phyloP scores from a whole-genome alignment of 2,888 invertebrate species.

The Campaea margaritaria region DNA sequence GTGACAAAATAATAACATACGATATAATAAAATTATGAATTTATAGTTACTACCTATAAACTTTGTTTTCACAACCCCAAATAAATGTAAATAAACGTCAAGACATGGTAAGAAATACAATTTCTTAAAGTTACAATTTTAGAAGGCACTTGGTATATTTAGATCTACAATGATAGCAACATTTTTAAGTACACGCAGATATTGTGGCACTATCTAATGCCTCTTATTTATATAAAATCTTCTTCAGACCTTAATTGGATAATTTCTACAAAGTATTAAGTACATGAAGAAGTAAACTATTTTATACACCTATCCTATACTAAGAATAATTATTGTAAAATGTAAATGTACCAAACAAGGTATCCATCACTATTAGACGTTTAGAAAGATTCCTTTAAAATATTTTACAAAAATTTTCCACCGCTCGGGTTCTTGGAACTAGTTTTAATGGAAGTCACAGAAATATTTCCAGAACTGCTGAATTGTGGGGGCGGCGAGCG shows the following conservation, averaged over 20 bases:
- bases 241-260: background rate
- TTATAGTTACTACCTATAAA: constrained; percentile 5
- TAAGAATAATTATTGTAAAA: constrained; percentile 39
- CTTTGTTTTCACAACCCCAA: constrained; percentile 36
- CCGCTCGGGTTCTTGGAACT: constrained; percentile 85
- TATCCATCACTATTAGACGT: constrained; percentile 33
- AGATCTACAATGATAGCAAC: background rate
- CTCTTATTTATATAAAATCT: constrained; percentile 9
- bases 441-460: constrained; percentile 87
- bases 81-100: background rate
- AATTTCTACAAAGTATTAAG: constrained; percentile 12
- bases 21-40: constrained; percentile 8
- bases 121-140: background rate
- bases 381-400: too few species aligned
- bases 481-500: constrained; percentile 72
- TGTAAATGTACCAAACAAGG: constrained; percentile 40
- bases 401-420: constrained; percentile 65
- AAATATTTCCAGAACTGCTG: constrained; percentile 78
- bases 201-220: background rate
- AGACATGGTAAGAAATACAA: too few species aligned
- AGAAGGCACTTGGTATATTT: background rate
- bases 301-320: constrained; percentile 24
- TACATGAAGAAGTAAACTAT: constrained; percentile 22
- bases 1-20: constrained; percentile 28
- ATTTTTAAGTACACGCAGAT: constrained; percentile 1